Evolutionary conservation across 1,140 invertebrate genomes (phyloP).

Genomic region (Leguminivora glycinivorella): DNA sequence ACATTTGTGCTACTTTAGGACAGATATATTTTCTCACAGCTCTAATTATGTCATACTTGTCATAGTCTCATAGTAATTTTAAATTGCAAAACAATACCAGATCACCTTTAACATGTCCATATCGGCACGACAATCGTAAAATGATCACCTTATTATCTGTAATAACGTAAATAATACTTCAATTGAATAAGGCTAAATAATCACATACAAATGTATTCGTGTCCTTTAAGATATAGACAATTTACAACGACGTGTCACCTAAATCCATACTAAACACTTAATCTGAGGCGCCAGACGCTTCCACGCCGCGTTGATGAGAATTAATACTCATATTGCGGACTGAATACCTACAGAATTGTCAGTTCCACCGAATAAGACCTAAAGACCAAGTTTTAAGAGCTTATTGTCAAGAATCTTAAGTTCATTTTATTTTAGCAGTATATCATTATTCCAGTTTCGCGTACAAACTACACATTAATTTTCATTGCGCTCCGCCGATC

Average conservation of each 20-base stretch:
- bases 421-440: background rate
- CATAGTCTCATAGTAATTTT: too few relatives aligned
- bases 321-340: slow-evolving; percentile 45
- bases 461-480: slow-evolving; percentile 43
- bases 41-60: too few relatives aligned
- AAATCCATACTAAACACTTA: slow-evolving; percentile 18
- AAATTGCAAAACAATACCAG: background rate
- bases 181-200: background rate
- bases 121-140: slow-evolving; percentile 33
- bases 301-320: slow-evolving; percentile 41
- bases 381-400: background rate
- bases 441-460: slow-evolving; percentile 39
- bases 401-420: background rate
- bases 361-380: background rate
- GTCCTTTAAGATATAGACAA: slow-evolving; percentile 14
- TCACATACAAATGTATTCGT: background rate
- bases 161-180: background rate
- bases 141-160: slow-evolving; percentile 6
- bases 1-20: background rate
- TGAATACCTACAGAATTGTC: slow-evolving; percentile 33
- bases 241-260: slow-evolving; percentile 8
- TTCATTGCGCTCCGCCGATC: slow-evolving; percentile 40
- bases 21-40: too few relatives aligned
- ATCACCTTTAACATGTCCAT: background rate
- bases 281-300: slow-evolving; percentile 34